A percentile compares a stretch with the other conserved stretches of the same genome.
These are phyloP conservation scores for Stegastes partitus DNA, from an alignment of 2,113 vertebrate genomes.

Conservation along the genomic window DNA sequence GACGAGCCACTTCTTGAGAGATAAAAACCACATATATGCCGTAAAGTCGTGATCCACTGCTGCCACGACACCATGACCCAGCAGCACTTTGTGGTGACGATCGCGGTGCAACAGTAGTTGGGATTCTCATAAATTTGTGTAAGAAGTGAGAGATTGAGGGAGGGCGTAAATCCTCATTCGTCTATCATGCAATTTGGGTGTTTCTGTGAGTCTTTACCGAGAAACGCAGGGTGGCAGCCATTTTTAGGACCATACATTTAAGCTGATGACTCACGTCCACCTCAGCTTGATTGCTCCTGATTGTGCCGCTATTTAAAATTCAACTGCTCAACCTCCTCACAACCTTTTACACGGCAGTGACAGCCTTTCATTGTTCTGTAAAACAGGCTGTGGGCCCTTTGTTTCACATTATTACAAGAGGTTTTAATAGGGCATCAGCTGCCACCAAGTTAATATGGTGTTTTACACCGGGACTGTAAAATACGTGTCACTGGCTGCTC, in stretches of 20 bases:
- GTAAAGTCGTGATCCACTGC: slow-evolving; percentile 37
- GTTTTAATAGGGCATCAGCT: slow-evolving; percentile 47
- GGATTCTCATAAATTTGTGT: slow-evolving; percentile 63
- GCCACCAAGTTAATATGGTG: slow-evolving; percentile 46
- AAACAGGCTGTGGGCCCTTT: slow-evolving; percentile 52
- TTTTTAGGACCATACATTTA: slow-evolving; percentile 79
- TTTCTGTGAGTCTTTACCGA: slow-evolving; percentile 55
- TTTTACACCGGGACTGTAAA: slow-evolving; percentile 55
- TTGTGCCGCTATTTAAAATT: slow-evolving; percentile 74
- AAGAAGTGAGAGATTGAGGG: slow-evolving; percentile 55
- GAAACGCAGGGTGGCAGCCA: slow-evolving; percentile 58
- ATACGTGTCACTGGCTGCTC: slow-evolving; percentile 7
- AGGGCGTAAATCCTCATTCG: slow-evolving; percentile 20
- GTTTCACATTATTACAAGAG: slow-evolving; percentile 60
- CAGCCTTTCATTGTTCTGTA: slow-evolving; percentile 60
- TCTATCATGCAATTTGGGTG: slow-evolving; percentile 67
- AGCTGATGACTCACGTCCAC: slow-evolving; percentile 73
- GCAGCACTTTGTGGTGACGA: slow-evolving; percentile 55
- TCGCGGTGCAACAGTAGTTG: slow-evolving; percentile 62
- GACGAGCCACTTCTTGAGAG: slow-evolving; percentile 45
- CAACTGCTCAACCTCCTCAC: slow-evolving; percentile 55
- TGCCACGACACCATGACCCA: slow-evolving; percentile 22
- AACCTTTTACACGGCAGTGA: slow-evolving; percentile 43
- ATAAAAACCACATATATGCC: slow-evolving; percentile 43
- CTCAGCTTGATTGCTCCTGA: slow-evolving; percentile 62